Evolutionary conservation across 2,113 vertebrate genomes (phyloP).

Genomic region (Geothlypis trichas): DNA sequence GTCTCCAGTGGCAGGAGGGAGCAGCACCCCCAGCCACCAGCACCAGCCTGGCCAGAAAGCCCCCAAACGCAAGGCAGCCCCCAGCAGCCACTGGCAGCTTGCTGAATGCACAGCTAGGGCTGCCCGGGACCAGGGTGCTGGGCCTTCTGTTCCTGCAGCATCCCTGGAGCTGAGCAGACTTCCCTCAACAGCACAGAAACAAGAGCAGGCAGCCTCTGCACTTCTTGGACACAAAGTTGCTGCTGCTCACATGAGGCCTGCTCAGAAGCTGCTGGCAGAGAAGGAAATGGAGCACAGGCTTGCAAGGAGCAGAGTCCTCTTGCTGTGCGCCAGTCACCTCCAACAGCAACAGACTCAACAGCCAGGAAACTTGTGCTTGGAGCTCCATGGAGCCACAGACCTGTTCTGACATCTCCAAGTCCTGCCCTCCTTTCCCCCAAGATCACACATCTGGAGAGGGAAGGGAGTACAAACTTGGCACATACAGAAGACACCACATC

Average conservation of each 20-base stretch:
- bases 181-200: not conserved
- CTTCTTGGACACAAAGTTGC: not conserved
- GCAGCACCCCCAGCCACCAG: not conserved
- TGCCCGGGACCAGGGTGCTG: not conserved
- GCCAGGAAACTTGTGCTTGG: not conserved
- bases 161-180: not conserved
- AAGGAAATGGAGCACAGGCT: not conserved
- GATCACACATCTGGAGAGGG: not conserved
- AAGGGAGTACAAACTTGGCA: not conserved
- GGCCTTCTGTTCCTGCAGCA: not conserved
- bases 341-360: not conserved
- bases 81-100: not conserved
- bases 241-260: not conserved
- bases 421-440: not conserved
- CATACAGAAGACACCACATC: not conserved
- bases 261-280: not conserved
- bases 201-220: not conserved
- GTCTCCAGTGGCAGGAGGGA: not conserved
- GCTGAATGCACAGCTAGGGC: not conserved
- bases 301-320: not conserved
- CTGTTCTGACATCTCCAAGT: not conserved
- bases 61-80: not conserved
- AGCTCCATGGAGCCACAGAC: not conserved
- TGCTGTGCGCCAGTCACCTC: not conserved
- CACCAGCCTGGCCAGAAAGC: not conserved